phyloP scores from a whole-genome alignment of 1,140 invertebrate genomes.

The Leptoteleia sp. region DNA sequence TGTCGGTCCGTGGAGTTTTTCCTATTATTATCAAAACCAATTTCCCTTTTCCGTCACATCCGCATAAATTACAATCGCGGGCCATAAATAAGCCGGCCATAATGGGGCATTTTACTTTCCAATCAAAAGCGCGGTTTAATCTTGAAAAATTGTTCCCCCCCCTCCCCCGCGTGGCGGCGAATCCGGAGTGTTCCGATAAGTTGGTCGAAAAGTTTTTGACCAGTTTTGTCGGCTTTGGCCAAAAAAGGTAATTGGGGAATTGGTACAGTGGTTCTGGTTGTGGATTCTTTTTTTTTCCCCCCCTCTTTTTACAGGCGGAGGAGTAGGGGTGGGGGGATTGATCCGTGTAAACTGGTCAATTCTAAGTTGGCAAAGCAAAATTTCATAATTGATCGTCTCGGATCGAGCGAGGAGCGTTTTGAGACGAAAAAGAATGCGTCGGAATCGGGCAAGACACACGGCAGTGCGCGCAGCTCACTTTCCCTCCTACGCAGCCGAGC shows the following conservation, averaged over 20 bases:
- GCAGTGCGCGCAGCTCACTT: slow-evolving; percentile 67
- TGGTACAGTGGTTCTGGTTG: neutral
- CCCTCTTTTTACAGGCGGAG: too few species aligned
- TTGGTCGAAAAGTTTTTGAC: neutral
- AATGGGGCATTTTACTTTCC: slow-evolving; percentile 1
- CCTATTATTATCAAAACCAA: too few species aligned
- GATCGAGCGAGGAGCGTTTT: too few species aligned
- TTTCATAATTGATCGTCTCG: too few species aligned
- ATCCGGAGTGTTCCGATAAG: too few species aligned
- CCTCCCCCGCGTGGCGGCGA: too few species aligned
- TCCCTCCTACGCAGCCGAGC: slow-evolving; percentile 74
- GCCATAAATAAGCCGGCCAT: neutral
- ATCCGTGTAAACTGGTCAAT: too few species aligned
- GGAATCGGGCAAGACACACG: slow-evolving; percentile 20
- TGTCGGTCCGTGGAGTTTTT: too few species aligned
- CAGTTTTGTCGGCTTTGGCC: neutral
- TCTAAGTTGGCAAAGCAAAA: too few species aligned
- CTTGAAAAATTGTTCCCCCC: slow-evolving; percentile 4
- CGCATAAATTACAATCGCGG: neutral
- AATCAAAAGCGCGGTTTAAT: neutral
- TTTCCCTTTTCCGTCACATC: neutral
- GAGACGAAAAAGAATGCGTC: slow-evolving; percentile 21
- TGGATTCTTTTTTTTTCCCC: too few species aligned
- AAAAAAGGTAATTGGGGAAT: neutral
- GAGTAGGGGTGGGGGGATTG: too few species aligned